Evolutionary conservation across 2,113 vertebrate species (phyloP).

Genomic region (Cygnus buccinator): DNA sequence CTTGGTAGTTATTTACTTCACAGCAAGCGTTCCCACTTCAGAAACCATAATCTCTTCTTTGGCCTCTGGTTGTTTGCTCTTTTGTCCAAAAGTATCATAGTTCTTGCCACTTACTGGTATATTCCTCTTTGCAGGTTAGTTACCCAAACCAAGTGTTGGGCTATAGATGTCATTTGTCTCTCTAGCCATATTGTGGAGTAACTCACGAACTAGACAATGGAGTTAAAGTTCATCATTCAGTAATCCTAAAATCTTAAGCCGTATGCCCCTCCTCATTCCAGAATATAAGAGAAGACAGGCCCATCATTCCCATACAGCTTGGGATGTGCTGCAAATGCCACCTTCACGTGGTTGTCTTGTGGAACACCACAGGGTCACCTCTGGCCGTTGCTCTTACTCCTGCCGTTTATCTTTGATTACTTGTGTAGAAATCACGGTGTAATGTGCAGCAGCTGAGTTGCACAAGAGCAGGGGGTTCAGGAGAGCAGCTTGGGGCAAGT

Average conservation of each 20-base stretch:
- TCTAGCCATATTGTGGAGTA: not conserved
- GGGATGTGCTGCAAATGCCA: not conserved
- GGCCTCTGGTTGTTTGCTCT: not conserved
- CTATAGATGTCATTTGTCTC: not conserved
- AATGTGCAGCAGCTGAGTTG: not conserved
- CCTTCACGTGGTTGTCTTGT: not conserved
- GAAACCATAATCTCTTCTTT: not conserved
- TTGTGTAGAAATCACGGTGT: not conserved
- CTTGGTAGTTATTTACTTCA: not conserved
- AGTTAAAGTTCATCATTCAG: not conserved
- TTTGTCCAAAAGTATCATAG: not conserved
- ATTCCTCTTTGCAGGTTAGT: not conserved
- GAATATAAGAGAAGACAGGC: not conserved
- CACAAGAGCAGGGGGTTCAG: not conserved
- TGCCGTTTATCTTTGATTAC: not conserved
- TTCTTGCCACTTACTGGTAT: not conserved
- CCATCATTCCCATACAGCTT: not conserved
- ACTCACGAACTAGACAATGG: not conserved
- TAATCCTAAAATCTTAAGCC: not conserved
- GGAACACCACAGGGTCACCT: not conserved
- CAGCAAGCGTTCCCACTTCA: not conserved
- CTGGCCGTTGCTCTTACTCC: not conserved
- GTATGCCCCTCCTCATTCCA: not conserved
- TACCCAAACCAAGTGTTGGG: not conserved
- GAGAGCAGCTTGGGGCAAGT: not conserved